These are phyloP conservation scores for Cavia porcellus DNA, from an alignment of 2,113 vertebrate species.

Conservation along the genomic window DNA sequence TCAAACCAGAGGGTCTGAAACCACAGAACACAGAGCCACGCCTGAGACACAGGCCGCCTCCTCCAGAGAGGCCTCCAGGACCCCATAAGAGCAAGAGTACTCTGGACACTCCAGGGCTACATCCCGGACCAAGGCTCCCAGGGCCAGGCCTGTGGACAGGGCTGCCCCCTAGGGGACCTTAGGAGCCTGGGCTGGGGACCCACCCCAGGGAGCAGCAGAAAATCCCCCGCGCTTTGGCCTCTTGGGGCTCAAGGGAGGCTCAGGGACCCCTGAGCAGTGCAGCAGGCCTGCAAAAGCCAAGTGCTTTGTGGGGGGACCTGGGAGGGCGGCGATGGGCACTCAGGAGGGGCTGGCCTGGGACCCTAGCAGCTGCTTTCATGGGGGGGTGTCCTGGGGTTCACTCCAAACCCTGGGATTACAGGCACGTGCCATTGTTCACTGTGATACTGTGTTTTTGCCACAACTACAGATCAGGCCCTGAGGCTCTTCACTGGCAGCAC, in stretches of 20 bases:
- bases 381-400: neutral
- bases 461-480: neutral
- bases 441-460: neutral
- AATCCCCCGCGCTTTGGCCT: neutral
- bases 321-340: too few relatives aligned
- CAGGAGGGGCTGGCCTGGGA: neutral
- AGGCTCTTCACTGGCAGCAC: fast-evolving
- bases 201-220: neutral
- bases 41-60: neutral
- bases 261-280: neutral
- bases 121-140: neutral
- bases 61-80: neutral
- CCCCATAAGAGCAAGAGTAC: fast-evolving
- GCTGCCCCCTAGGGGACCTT: neutral
- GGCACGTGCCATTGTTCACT: neutral
- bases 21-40: slow-evolving; percentile 44
- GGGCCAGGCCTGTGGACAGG: neutral
- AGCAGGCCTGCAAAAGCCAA: fast-evolving
- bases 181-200: neutral
- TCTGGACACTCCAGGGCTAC: neutral
- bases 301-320: too few relatives aligned
- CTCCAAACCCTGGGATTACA: neutral
- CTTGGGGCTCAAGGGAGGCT: neutral
- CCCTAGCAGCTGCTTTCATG: neutral
- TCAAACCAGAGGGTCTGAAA: slow-evolving; percentile 97